A percentile compares a stretch with the other conserved stretches of the same genome.
Conservation (phyloP, 2,113 vertebrate genomes). For the Psettodes erumei region DNA sequence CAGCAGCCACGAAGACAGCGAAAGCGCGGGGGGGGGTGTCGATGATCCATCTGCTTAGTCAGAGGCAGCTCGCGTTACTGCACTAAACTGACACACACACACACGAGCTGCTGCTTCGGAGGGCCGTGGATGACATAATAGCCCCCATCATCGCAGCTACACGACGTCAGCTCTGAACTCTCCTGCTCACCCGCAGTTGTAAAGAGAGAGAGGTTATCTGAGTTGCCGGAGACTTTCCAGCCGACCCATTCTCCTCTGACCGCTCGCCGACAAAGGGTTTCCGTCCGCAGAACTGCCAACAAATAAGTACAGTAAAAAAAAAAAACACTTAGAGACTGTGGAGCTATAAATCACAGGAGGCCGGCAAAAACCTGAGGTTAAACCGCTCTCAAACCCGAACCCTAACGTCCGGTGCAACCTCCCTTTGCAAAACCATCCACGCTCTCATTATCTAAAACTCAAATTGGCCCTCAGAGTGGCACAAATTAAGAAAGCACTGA, state of each 20-base stretch:
- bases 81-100: not conserved
- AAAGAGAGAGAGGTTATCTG: no score
- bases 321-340: no score
- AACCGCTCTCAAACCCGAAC: not conserved
- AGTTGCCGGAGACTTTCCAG: no score
- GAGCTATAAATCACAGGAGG: no score
- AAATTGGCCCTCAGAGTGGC: not conserved
- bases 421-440: not conserved
- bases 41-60: constrained; percentile 50
- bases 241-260: no score
- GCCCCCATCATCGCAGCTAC: not conserved
- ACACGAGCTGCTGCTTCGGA: not conserved
- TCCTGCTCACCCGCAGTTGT: no score
- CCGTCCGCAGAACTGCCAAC: no score
- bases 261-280: no score
- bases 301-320: no score
- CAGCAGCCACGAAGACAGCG: not conserved
- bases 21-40: not conserved
- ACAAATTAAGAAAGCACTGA: not conserved
- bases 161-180: not conserved
- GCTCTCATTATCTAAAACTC: not conserved
- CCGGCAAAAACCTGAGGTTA: no score
- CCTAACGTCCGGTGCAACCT: not conserved
- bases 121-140: not conserved
- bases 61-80: constrained; percentile 23